phyloP scores from a whole-genome alignment of 2,113 vertebrate species.

The Aphelocoma coerulescens region DNA sequence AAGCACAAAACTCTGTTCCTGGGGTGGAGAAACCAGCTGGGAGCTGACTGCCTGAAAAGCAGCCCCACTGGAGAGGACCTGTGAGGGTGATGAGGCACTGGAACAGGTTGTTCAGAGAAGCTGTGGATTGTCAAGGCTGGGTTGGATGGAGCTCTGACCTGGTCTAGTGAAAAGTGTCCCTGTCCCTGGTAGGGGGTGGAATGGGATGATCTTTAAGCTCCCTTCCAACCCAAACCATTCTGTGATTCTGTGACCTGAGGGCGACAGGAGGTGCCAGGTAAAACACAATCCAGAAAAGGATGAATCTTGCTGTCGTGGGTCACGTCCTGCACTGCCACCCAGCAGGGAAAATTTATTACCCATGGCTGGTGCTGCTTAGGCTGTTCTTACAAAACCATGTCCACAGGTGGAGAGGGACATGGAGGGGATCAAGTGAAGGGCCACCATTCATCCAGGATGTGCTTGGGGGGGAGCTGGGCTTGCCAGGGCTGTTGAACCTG shows the following conservation, averaged over 20 bases:
- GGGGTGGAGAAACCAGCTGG: background rate
- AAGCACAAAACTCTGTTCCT: background rate
- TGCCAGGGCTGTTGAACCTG: background rate
- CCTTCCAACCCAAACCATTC: background rate
- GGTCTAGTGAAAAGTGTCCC: accelerated
- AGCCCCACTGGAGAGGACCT: background rate
- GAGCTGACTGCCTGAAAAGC: accelerated
- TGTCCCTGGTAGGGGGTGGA: background rate
- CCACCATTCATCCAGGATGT: background rate
- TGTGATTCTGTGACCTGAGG: background rate
- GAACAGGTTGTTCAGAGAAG: background rate
- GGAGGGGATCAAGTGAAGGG: accelerated
- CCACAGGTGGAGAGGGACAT: background rate
- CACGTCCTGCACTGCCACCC: accelerated
- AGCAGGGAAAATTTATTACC: background rate
- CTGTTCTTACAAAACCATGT: background rate
- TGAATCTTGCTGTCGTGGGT: background rate
- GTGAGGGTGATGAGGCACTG: background rate
- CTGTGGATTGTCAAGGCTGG: background rate
- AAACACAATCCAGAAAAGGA: accelerated
- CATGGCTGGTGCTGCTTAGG: background rate
- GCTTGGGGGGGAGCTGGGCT: background rate
- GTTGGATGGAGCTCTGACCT: background rate
- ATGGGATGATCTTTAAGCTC: background rate
- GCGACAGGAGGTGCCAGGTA: background rate